Evolutionary conservation across 2,113 vertebrate genomes (phyloP).

Genomic region (Sisor rabdophorus): DNA sequence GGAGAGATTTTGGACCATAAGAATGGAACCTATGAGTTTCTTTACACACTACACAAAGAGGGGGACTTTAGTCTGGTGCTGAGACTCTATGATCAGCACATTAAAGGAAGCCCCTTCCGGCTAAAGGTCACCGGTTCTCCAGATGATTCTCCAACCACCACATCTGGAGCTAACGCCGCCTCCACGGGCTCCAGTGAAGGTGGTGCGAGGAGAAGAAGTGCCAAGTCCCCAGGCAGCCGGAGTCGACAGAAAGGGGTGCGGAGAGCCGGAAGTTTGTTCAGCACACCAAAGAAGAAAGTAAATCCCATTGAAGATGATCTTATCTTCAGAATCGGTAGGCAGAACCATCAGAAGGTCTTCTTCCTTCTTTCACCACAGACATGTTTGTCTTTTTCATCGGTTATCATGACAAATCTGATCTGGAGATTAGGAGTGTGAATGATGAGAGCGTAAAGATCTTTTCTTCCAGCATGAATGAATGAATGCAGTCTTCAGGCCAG

Average conservation of each 20-base stretch:
- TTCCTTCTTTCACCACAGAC: not conserved
- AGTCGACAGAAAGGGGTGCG: constrained; percentile 91
- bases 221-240: constrained; percentile 85
- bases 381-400: not conserved
- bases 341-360: not conserved
- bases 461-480: not conserved
- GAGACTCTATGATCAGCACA: constrained; percentile 93
- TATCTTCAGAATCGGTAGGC: constrained; percentile 89
- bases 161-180: constrained; percentile 68
- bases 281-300: constrained; percentile 89
- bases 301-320: constrained; percentile 96
- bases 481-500: not conserved
- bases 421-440: too few relatives aligned
- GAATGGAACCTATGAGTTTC: constrained; percentile 92
- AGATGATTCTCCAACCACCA: constrained; percentile 73
- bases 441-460: not conserved
- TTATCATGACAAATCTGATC: not conserved
- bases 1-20: constrained; percentile 95
- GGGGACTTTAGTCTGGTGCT: constrained; percentile 90
- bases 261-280: constrained; percentile 91
- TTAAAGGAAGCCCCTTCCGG: constrained; percentile 93
- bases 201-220: constrained; percentile 84
- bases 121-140: constrained; percentile 79
- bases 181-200: constrained; percentile 83
- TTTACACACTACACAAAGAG: constrained; percentile 91